Conservation (phyloP, 2,888 invertebrate genomes). For the Lampropteryx suffumata region DNA sequence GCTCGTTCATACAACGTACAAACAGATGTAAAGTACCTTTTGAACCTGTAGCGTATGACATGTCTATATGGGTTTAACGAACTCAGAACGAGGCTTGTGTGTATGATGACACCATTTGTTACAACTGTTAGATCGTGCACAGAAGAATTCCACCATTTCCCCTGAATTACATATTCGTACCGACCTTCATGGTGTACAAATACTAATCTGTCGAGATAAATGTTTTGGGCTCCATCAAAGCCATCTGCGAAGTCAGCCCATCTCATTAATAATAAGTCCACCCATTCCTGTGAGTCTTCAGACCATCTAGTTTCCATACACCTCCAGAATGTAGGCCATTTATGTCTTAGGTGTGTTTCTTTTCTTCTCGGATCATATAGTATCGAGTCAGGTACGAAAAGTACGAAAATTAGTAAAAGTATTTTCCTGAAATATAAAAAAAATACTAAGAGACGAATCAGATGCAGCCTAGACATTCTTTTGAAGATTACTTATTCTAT, state of each 20-base stretch:
- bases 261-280: not conserved
- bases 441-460: no score
- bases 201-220: slow-evolving; percentile 4
- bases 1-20: not conserved
- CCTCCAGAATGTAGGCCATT: no score
- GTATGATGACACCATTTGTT: not conserved
- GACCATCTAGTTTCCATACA: no score
- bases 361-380: no score
- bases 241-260: not conserved
- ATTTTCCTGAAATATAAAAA: no score
- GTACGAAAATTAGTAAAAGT: no score
- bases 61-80: slow-evolving; percentile 2
- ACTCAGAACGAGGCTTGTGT: not conserved
- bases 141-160: no score
- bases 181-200: not conserved
- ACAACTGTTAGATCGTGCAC: not conserved
- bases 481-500: no score
- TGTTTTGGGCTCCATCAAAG: not conserved
- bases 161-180: not conserved
- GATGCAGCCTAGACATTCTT: no score
- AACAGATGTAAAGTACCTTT: not conserved
- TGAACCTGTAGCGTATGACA: not conserved
- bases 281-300: no score
- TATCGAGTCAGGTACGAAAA: no score
- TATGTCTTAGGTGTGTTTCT: no score